phyloP scores from a whole-genome alignment of 1,140 invertebrate genomes.

The Drosophila insularis region DNA sequence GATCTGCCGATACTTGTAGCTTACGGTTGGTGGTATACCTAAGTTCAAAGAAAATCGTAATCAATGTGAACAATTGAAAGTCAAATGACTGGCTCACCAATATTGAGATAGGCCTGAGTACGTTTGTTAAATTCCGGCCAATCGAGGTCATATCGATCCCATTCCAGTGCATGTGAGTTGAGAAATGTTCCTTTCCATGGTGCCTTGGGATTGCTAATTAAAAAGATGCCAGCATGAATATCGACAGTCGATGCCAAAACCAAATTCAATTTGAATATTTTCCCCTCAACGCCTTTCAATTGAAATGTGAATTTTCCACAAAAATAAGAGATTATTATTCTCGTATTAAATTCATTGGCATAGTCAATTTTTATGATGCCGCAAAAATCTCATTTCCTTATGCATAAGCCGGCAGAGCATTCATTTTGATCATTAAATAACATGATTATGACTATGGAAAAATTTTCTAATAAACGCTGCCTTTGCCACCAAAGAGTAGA shows the following conservation, averaged over 20 bases:
- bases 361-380: not conserved
- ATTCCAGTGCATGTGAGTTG: constrained; percentile 85
- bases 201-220: constrained; percentile 89
- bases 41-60: constrained; percentile 8
- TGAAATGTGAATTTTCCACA: too few species aligned
- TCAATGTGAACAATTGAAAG: not conserved
- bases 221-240: not conserved
- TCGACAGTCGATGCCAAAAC: not conserved
- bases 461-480: constrained; percentile 27
- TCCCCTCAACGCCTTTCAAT: not conserved
- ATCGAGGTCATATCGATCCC: constrained; percentile 87
- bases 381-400: constrained; percentile 38
- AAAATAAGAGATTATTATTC: not conserved
- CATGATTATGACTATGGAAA: constrained; percentile 39
- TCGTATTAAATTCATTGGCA: constrained; percentile 2
- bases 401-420: constrained; percentile 34
- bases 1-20: constrained; percentile 85
- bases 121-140: constrained; percentile 91
- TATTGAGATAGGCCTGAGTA: constrained; percentile 89
- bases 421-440: constrained; percentile 56
- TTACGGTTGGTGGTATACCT: constrained; percentile 87
- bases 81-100: constrained; percentile 84
- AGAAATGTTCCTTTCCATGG: constrained; percentile 85
- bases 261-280: not conserved
- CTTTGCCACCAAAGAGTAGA: not conserved